Evolutionary conservation across 2,888 invertebrate species (phyloP), one percentile per base, ranked within the genome.

Genomic region (Tuberolachnus salignus): DNA sequence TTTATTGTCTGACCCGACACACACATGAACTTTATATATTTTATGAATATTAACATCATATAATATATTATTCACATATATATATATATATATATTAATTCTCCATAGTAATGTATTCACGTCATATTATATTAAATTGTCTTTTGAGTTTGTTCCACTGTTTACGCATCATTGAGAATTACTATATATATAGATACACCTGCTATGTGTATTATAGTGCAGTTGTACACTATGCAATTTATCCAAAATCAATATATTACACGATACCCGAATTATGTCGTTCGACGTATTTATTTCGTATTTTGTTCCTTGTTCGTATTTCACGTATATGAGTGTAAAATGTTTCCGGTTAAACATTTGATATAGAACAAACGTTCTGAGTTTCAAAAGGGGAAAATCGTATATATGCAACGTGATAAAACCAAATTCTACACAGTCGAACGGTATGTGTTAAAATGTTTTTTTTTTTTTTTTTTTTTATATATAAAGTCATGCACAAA

Each of bases 401-500:
- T 34, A 34, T 34, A 34, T 34, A 13, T 3, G 8, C 13, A 26
- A 34, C 21, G 16, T 59, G 70, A 42, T 55, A 21, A 44, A 51
- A 55, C 11, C 55, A 55, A 55, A 21, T 53, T 19, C 19, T 23
- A 53, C 34, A 21, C 10, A 1, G 14, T 21, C 3, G 34, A 42
- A 14, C 34, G 8, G 23, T 26, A 59, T n/a, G 19, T 19, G 8
- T n/a, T 1, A 19, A 63, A n/a, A 66, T 66, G n/a, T 13, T 16
- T 14, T 46, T 46, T 42, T 19, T 34, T 34, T 46, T 21, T 44
- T 26, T 49, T 42, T 16, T 10, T 42, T 66, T 66, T 46, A 23
- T 46, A 53, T 66, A 66, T 74, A 64, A 46, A 55, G 66, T 74
- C 75, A 63, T 63, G 73, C 51, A 16, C 21, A 53, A 44, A 14